Conservation (phyloP, 2,113 vertebrate genomes). For the Oncorhynchus tshawytscha region DNA sequence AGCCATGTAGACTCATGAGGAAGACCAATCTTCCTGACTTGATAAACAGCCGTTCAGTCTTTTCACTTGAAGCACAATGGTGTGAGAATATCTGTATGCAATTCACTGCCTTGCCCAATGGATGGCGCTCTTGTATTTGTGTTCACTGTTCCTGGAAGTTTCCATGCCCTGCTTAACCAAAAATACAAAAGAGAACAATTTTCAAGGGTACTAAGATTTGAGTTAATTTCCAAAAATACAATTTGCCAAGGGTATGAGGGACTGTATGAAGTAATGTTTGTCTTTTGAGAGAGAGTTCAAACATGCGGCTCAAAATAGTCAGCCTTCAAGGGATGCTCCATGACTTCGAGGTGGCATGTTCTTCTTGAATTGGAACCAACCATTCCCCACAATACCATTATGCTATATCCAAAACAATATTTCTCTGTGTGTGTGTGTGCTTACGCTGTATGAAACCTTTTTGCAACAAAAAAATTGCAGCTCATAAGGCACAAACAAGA, state of each 20-base stretch:
- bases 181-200: slow-evolving; percentile 4
- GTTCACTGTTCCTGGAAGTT: slow-evolving; percentile 4
- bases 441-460: slow-evolving; percentile 11
- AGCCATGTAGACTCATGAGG: slow-evolving; percentile 16
- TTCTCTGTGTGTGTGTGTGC: slow-evolving; percentile 45
- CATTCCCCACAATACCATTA: neutral
- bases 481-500: slow-evolving; percentile 19
- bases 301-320: neutral
- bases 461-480: slow-evolving; percentile 31
- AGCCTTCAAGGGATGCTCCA: neutral
- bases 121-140: slow-evolving; percentile 47
- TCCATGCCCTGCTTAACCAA: neutral
- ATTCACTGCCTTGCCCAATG: slow-evolving; percentile 61
- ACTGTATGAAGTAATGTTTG: slow-evolving; percentile 18
- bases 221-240: slow-evolving; percentile 6
- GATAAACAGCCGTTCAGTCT: neutral
- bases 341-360: neutral
- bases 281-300: slow-evolving; percentile 24
- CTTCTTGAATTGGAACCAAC: slow-evolving; percentile 17
- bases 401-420: slow-evolving; percentile 20
- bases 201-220: slow-evolving; percentile 18
- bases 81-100: slow-evolving; percentile 47
- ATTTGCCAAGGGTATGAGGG: slow-evolving; percentile 1
- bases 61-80: slow-evolving; percentile 55
- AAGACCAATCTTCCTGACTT: slow-evolving; percentile 5